Conservation (phyloP, 2,888 invertebrate genomes). For the Nysson spinosus region DNA sequence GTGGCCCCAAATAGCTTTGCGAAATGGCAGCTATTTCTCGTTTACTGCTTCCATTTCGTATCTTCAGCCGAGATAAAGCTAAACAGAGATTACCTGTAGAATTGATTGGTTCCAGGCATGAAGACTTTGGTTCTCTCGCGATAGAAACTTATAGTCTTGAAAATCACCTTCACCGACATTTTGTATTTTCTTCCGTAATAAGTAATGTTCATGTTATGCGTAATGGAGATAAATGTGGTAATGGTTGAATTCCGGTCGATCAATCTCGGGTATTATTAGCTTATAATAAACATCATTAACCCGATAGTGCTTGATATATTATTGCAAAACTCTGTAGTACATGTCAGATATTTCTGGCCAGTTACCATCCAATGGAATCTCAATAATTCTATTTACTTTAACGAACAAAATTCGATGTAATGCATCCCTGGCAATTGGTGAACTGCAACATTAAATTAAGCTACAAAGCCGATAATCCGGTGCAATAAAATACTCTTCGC, state of each 20-base stretch:
- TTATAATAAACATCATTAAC: slow-evolving; percentile 30
- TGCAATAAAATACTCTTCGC: slow-evolving; percentile 28
- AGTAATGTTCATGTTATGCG: too few relatives aligned
- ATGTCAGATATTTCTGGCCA: slow-evolving; percentile 38
- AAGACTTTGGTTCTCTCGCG: background rate
- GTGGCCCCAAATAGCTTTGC: background rate
- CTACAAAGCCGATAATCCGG: slow-evolving; percentile 40
- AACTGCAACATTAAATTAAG: slow-evolving; percentile 52
- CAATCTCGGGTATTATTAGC: background rate
- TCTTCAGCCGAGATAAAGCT: background rate
- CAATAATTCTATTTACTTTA: slow-evolving; percentile 58
- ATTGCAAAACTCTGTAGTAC: slow-evolving; percentile 30
- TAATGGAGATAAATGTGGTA: too few relatives aligned
- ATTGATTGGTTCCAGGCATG: background rate
- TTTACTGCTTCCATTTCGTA: background rate
- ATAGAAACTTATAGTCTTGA: too few relatives aligned
- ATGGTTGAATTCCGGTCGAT: background rate
- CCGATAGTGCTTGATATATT: slow-evolving; percentile 32
- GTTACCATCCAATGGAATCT: slow-evolving; percentile 50
- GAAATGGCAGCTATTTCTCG: background rate
- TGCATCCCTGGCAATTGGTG: slow-evolving; percentile 48
- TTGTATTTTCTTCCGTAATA: too few relatives aligned
- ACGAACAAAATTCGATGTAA: slow-evolving; percentile 58
- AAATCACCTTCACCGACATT: too few relatives aligned
- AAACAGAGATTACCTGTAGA: background rate